Base-by-base conservation (phyloP, 2,888 invertebrate genomes). In the Rhabditophanes sp. region DNA sequence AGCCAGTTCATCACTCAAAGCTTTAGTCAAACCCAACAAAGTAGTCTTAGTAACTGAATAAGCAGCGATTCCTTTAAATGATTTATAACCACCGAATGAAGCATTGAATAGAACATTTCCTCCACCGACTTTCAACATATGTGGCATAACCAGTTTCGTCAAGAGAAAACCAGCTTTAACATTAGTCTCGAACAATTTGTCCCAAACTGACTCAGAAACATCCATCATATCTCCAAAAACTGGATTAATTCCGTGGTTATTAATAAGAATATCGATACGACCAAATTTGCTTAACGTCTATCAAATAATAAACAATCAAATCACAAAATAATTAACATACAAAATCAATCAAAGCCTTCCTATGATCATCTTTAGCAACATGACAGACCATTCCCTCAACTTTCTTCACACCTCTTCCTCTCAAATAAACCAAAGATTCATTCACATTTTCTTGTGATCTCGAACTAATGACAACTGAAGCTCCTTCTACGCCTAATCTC, bases 1-100 rank as follows among this genome's bases (percentile, higher is more conserved):
- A 0, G 78, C 80, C 25, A 83, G 69, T 64, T 82, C 79, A 41
- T 71, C 69, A 2, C 83, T 77, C 19, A 81, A 24, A 3, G 78
- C 78, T 27, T 37, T 37, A 17, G 39, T 41, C 29, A 37, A 29
- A 5, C 36, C 37, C n/a, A 37, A 12, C 11, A 37, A 22, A 5
- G 87, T 77, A 3, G 88, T 88, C 71, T 93, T 93, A 63, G 82
- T 84, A 0, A 90, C 78, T 25, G 82, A 80, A 67, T 93, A 93
- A 1, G 81, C 75, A 5, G 84, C 85, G 43, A 88, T 67, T 14
- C 79, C 45, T 20, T 19, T 33, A n/a, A 30, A 42, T 3, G 39
- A 29, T 4, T 41, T 42, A 34, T 60, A 60, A 2, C 46, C 59
- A 15, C 49, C 48, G 34, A 47, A 46, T n/a, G 59, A 59, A 4